These are phyloP conservation scores for Coracopsis vasa DNA, from an alignment of 2,113 vertebrate species.

Conservation along the genomic window DNA sequence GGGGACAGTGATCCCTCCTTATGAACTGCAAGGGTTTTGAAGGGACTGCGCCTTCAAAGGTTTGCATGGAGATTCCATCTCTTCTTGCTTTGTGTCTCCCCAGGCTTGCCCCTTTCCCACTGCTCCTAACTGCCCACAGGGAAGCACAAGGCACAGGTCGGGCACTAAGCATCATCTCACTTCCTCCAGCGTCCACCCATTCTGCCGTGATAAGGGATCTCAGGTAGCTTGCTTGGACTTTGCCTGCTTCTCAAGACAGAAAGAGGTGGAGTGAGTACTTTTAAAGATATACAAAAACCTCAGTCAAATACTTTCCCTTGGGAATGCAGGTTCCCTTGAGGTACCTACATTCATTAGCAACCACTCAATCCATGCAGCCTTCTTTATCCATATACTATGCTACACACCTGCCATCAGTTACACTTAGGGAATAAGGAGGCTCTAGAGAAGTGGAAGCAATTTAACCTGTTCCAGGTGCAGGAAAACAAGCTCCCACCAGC, in stretches of 20 bases:
- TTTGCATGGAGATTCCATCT: not conserved
- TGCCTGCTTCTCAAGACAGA: not conserved
- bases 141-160: not conserved
- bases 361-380: accelerated
- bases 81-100: not conserved
- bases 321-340: not conserved
- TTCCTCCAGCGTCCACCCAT: not conserved
- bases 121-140: accelerated
- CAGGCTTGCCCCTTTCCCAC: not conserved
- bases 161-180: not conserved
- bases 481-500: accelerated
- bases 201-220: accelerated
- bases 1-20: not conserved
- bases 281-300: accelerated
- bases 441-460: not conserved
- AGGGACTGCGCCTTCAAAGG: not conserved
- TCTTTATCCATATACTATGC: accelerated
- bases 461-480: not conserved
- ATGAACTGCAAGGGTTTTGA: not conserved
- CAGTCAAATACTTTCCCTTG: not conserved
- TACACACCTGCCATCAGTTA: not conserved
- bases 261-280: not conserved
- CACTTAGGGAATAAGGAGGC: not conserved
- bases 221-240: not conserved
- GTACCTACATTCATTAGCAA: not conserved